Evolutionary conservation across 2,797 vertebrate genomes (phyloP).

Genomic region (Danio tinwini): DNA sequence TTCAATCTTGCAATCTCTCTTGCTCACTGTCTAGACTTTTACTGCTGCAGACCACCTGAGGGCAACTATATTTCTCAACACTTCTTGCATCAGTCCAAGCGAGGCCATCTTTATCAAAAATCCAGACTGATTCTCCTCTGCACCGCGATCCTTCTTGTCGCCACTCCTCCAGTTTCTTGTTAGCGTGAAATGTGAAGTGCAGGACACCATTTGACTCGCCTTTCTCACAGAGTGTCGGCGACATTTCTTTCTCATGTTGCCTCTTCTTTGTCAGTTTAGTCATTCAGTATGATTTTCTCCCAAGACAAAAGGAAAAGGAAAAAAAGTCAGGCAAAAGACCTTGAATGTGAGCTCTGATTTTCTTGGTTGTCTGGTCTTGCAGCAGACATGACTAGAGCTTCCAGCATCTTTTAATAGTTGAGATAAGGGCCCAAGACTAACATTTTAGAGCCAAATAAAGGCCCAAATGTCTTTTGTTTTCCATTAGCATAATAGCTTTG

Average conservation of each 20-base stretch:
- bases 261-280: slow-evolving; percentile 28
- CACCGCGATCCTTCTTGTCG: slow-evolving; percentile 18
- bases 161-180: slow-evolving; percentile 15
- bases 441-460: slow-evolving; percentile 22
- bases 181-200: slow-evolving; percentile 39
- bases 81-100: slow-evolving; percentile 12
- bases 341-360: slow-evolving; percentile 2
- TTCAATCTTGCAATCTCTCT: slow-evolving; percentile 12
- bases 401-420: slow-evolving; percentile 41
- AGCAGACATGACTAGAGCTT: slow-evolving; percentile 49
- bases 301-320: not conserved
- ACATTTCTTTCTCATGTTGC: slow-evolving; percentile 15
- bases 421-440: slow-evolving; percentile 51
- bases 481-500: too few relatives aligned
- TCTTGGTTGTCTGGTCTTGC: slow-evolving; percentile 27
- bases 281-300: slow-evolving; percentile 29
- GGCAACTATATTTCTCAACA: slow-evolving; percentile 26
- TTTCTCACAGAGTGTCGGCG: slow-evolving; percentile 4
- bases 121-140: slow-evolving; percentile 11
- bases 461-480: slow-evolving; percentile 24
- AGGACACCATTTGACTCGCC: slow-evolving; percentile 20
- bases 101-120: slow-evolving; percentile 32
- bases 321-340: not conserved
- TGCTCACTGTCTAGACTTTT: slow-evolving; percentile 16
- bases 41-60: slow-evolving; percentile 22